Conservation (phyloP, 2,797 vertebrate species). For the Myotis vivesi region DNA sequence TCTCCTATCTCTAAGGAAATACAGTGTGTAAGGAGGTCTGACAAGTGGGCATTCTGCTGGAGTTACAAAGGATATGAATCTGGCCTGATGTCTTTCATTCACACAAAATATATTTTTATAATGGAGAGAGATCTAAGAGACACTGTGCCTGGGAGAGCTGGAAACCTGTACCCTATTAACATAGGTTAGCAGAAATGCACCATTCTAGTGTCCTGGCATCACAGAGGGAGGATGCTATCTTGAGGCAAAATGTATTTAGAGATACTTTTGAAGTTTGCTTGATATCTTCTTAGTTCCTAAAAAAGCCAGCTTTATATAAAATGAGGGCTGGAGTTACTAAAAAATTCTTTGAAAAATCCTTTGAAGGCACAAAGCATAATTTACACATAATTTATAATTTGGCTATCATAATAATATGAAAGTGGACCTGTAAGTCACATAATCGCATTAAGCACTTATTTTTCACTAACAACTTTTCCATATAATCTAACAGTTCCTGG, state of each 20-base stretch:
- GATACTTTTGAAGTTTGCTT: not conserved
- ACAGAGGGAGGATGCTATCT: not conserved
- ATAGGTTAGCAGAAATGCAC: not conserved
- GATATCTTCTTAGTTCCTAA: not conserved
- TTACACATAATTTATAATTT: not conserved
- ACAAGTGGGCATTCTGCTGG: not conserved
- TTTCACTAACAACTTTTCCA: not conserved
- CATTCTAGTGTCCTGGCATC: not conserved
- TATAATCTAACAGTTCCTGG: not conserved
- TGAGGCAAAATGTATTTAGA: not conserved
- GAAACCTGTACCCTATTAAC: not conserved
- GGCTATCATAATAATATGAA: not conserved
- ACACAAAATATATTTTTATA: constrained; percentile 19
- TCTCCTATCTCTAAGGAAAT: constrained; percentile 27
- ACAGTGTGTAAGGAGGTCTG: not conserved
- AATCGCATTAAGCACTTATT: not conserved
- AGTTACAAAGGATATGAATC: not conserved
- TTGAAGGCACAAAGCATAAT: not conserved
- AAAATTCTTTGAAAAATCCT: not conserved
- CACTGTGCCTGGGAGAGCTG: not conserved
- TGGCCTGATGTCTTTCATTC: not conserved
- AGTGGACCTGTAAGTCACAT: not conserved
- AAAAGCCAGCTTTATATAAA: constrained; percentile 24
- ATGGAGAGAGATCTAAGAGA: not conserved
- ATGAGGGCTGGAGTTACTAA: not conserved